Conservation (phyloP, 2,888 invertebrate species). For the Rhopalosiphum nymphaeae region DNA sequence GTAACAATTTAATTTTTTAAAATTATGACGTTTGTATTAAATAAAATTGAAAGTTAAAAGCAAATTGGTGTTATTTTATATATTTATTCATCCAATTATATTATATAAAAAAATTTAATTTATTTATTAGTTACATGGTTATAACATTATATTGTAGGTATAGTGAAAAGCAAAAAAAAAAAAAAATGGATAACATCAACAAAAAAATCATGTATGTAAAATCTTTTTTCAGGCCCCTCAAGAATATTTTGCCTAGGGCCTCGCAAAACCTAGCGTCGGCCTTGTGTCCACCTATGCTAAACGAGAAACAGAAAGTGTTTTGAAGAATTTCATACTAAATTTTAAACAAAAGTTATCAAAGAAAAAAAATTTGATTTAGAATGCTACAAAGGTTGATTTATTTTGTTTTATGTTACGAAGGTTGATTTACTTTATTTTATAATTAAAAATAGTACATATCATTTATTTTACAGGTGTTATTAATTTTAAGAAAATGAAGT, state of each 20-base stretch:
- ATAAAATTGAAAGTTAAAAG: background rate
- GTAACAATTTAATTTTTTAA: background rate
- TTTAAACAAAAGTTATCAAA: background rate
- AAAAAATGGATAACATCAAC: background rate
- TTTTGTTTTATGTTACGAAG: too few relatives aligned
- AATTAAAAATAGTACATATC: background rate
- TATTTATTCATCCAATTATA: background rate
- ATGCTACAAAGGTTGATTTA: too few relatives aligned
- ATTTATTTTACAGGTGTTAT: too few relatives aligned
- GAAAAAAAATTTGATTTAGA: too few relatives aligned
- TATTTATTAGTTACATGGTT: too few relatives aligned
- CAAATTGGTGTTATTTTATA: background rate
- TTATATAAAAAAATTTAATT: background rate
- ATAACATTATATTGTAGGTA: too few relatives aligned
- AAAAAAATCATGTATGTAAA: background rate
- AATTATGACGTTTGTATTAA: conserved; percentile 3
- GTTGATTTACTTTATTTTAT: too few relatives aligned
- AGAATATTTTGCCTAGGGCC: conserved; percentile 13
- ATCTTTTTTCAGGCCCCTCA: background rate
- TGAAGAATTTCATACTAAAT: background rate
- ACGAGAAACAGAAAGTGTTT: conserved; percentile 25
- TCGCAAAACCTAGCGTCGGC: background rate
- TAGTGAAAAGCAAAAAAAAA: background rate
- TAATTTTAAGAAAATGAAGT: too few relatives aligned
- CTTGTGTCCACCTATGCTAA: background rate